Evolutionary conservation across 2,888 invertebrate species (phyloP), one percentile per base, ranked within the genome.

Genomic region (Acleris laterana): DNA sequence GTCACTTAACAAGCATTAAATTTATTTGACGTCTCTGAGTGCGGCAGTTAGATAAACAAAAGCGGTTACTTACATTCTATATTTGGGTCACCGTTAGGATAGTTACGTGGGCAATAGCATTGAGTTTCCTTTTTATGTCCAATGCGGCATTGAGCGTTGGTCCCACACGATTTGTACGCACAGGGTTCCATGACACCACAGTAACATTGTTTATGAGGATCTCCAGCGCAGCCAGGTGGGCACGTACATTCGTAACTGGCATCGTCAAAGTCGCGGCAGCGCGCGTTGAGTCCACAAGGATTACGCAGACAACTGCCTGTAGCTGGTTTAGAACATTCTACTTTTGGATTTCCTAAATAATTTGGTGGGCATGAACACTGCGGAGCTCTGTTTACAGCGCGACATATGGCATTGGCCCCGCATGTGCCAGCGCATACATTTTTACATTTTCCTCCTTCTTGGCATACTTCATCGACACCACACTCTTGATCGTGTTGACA

Each of bases 171-270:
- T 77, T 96, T 95, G 74, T 95, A 94, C 70, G 95, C 95, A 79
- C 98, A 98, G n/a, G 96, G 94, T 82, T 96, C 95, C 74, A 95
- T 94, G 25, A 93, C 94, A 56, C 96, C 96, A 81, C 98, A 98
- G 64, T 95, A 93, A 78, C 98, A 98, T 68, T 96, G 97, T 72
- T 94, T 94, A 79, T 95, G 95, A 19, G 97, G 95, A 88, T 97
- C 96, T 0, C 98, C 98, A 61, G 95, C 94, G 82, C 98, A 98
- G 64, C 96, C 96, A 5, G 95, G 94, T 69, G 95, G 94, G 81
- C 98, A 98, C 46, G 94, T 95, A 80, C 98, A 98, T 81, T 97
- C 96, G 79, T 95, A 97, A 67, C 96, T 96, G n/a, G 95, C 95
- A 38, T 94, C 94, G 19, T 95, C 93, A 52, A 95, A 91, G 84